A percentile compares a stretch with the other conserved stretches of the same genome.
These are phyloP conservation scores for Archocentrus centrarchus DNA, from an alignment of 2,113 vertebrate species.

Conservation along the genomic window DNA sequence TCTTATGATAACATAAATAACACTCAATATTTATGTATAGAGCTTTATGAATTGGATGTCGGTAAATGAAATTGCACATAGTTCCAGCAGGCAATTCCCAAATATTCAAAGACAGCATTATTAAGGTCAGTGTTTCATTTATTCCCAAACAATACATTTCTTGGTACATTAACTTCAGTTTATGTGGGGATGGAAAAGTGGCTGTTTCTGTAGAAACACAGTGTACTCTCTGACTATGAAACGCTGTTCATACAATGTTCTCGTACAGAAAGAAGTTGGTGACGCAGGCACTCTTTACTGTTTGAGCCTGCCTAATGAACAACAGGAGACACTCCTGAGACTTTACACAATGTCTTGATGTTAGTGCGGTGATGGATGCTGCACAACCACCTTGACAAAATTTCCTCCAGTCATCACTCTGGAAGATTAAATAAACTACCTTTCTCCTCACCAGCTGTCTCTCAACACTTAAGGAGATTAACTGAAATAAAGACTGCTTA, in stretches of 20 bases:
- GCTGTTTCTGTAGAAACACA: constrained; percentile 53
- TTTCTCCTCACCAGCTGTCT: constrained; percentile 17
- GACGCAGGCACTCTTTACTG: constrained; percentile 32
- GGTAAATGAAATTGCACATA: neutral
- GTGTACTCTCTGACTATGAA: constrained; percentile 53
- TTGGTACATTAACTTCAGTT: constrained; percentile 67
- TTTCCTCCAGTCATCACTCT: constrained; percentile 18
- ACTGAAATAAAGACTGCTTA: neutral
- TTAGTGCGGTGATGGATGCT: constrained; percentile 37
- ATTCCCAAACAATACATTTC: constrained; percentile 72
- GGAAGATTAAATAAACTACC: constrained; percentile 23
- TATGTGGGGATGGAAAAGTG: constrained; percentile 59
- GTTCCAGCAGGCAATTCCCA: neutral
- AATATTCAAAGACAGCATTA: constrained; percentile 4
- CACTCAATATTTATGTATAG: neutral
- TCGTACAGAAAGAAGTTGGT: constrained; percentile 18
- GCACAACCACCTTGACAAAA: constrained; percentile 26
- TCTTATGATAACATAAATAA: neutral
- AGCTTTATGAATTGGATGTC: neutral
- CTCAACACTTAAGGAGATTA: neutral
- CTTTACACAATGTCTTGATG: constrained; percentile 21
- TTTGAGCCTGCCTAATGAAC: constrained; percentile 49
- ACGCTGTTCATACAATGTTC: constrained; percentile 28
- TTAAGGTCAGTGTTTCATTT: constrained; percentile 69
- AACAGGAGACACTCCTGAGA: constrained; percentile 43